phyloP scores from a whole-genome alignment of 2,113 vertebrate species.

The Hyla sarda region DNA sequence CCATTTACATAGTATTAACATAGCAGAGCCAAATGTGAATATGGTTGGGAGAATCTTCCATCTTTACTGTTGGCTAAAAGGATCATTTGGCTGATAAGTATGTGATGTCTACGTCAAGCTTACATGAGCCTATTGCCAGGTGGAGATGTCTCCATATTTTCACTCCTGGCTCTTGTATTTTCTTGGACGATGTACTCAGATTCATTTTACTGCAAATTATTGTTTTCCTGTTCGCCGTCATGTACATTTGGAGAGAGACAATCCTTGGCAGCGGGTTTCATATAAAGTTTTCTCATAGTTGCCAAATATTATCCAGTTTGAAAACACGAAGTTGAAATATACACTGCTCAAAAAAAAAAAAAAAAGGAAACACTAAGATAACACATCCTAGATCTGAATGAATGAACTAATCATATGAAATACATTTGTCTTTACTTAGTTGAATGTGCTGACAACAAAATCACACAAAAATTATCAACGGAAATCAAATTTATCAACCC shows the following conservation, averaged over 20 bases:
- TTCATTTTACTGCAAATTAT: neutral
- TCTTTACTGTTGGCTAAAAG: neutral
- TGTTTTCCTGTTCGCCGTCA: constrained; percentile 1
- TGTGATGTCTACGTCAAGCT: neutral
- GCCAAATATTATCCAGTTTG: constrained; percentile 18
- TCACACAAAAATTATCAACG: too few relatives aligned
- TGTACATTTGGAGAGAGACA: neutral
- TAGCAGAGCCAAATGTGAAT: neutral
- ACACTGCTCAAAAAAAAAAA: too few relatives aligned
- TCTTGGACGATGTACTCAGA: neutral
- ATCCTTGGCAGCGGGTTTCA: constrained; percentile 13
- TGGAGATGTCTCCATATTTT: neutral
- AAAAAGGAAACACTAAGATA: too few relatives aligned
- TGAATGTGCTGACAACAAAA: too few relatives aligned
- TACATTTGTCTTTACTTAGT: too few relatives aligned
- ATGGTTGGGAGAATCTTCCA: neutral
- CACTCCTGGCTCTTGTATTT: neutral
- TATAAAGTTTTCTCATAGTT: neutral
- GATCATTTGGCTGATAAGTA: neutral
- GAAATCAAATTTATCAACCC: too few relatives aligned
- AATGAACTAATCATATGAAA: too few relatives aligned
- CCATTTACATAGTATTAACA: neutral
- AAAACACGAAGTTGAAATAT: constrained; percentile 16
- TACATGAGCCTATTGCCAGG: neutral
- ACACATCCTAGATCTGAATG: too few relatives aligned